These are phyloP conservation scores for Chelonoidis abingdonii DNA, from an alignment of 2,113 vertebrate genomes.

Conservation along the genomic window DNA sequence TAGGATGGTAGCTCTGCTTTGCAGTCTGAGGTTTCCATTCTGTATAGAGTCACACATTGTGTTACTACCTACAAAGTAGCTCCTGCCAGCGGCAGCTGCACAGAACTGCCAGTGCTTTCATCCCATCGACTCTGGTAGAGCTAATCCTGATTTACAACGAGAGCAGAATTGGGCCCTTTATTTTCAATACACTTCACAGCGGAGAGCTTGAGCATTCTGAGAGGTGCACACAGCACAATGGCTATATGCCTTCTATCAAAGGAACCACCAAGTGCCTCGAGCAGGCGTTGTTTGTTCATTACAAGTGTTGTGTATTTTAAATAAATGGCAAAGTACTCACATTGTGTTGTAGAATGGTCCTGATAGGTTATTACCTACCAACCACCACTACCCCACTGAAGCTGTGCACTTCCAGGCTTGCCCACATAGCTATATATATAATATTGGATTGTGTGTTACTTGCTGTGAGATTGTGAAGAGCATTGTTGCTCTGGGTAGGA, in stretches of 20 bases:
- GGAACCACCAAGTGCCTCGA: background rate
- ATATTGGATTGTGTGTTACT: background rate
- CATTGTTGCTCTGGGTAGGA: background rate
- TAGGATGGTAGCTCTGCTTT: background rate
- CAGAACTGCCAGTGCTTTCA: background rate
- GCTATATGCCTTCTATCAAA: background rate
- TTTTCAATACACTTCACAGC: slow-evolving; percentile 18
- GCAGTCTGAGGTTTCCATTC: background rate
- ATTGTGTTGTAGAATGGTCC: background rate
- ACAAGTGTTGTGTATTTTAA: slow-evolving; percentile 13
- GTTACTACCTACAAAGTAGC: background rate
- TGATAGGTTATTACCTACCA: background rate
- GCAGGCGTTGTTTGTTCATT: slow-evolving; percentile 19
- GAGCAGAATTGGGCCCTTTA: background rate
- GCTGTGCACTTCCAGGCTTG: background rate
- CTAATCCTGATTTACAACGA: background rate
- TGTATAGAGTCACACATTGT: background rate
- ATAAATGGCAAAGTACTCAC: background rate
- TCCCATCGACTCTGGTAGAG: background rate
- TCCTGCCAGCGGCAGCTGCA: background rate
- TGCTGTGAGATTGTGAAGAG: background rate
- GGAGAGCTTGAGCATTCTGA: slow-evolving; percentile 22
- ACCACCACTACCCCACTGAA: background rate
- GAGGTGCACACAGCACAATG: background rate
- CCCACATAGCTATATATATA: background rate